phyloP scores from a whole-genome alignment of 2,113 vertebrate genomes.

The Uria aalge region DNA sequence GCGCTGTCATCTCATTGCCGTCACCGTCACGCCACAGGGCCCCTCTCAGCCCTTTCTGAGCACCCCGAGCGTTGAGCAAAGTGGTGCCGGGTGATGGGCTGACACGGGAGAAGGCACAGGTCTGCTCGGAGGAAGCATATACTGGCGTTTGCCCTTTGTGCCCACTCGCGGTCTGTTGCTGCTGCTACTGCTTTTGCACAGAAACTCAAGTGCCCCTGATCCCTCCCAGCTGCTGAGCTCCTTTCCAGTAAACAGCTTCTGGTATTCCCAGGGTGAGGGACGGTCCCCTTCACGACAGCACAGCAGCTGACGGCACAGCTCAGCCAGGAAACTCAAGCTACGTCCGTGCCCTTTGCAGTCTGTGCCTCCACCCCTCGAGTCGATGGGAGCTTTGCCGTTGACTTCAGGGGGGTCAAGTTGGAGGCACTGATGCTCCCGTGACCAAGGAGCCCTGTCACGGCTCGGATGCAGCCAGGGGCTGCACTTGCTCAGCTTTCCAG shows the following conservation, averaged over 20 bases:
- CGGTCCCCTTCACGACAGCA: background rate
- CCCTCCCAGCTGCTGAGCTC: background rate
- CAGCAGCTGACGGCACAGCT: background rate
- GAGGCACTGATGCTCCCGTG: background rate
- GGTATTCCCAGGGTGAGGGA: background rate
- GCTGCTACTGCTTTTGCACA: background rate
- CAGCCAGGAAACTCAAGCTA: background rate
- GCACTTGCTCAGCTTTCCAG: background rate
- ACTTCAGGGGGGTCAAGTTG: background rate
- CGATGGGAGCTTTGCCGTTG: background rate
- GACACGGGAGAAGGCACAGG: background rate
- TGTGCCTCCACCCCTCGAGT: background rate
- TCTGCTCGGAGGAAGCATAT: background rate
- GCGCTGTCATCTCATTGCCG: rapidly evolving
- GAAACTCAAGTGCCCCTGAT: background rate
- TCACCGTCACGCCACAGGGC: background rate
- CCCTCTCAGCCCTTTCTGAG: background rate
- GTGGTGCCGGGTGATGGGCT: background rate
- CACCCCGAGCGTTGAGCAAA: background rate
- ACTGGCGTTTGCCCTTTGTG: background rate
- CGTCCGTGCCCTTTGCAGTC: background rate
- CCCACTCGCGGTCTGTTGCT: background rate
- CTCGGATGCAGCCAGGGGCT: background rate
- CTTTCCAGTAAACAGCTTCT: background rate
- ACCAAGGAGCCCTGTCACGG: background rate